Evolutionary conservation across 2,113 vertebrate species (phyloP), one percentile per base, ranked within the genome.

Genomic region (Phalacrocorax aristotelis): DNA sequence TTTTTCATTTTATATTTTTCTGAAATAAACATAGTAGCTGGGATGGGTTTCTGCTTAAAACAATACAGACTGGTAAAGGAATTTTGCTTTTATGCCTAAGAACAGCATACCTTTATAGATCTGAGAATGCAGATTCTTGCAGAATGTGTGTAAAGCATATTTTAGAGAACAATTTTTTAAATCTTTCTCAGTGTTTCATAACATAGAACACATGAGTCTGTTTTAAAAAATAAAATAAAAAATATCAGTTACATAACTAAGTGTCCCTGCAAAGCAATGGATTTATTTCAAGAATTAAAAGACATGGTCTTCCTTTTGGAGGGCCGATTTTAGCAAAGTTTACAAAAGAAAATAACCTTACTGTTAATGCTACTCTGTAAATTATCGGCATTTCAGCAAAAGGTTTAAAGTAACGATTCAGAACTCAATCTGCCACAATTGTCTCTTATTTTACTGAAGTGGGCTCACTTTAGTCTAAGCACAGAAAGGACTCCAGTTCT

Each of bases 21-120:
- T 80, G 30, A 71, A 88, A 76, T 69, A 82, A 49, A 72, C 42
- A 29, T 42, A 72, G 34, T 66, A 51, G 23, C 57, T 60, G 64
- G 89, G 84, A 91, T 65, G 11, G 27, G 48, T 83, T 90, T 86
- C 38, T 75, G 29, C 42, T 86, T 69, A 65, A 92, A 90, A 72
- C 2, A 4, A 72, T 92, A 69, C 30, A 16, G 64, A 48, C 9
- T 54, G 54, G 34, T 23, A 77, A 83, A 93, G 42, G 30, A 80
- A 83, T 80, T 92, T 83, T 86, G 27, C 7, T 83, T 93, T 88
- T 80, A 65, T 40, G 23, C 21, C 18, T 79, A 80, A 80, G 48
- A 93, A 58, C 57, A 79, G 26, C 9, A 22, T 44, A 62, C 40
- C 71, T 79, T 90, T 83, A 83, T 61, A 76, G 44, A 74, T 57